Conservation (phyloP, 2,113 vertebrate species). For the Miniopterus natalensis region DNA sequence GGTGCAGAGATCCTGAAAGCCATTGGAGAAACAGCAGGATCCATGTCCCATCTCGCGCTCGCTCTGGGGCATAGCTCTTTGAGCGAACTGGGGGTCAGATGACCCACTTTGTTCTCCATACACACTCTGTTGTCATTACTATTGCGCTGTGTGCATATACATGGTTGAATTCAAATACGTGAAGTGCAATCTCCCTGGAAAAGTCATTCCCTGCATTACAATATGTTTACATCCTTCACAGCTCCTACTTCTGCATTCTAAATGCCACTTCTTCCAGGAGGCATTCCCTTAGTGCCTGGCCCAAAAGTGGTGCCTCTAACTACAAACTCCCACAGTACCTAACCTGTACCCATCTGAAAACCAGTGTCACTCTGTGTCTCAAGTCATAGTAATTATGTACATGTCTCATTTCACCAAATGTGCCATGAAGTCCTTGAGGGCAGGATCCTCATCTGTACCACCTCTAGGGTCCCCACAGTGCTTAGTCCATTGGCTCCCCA, state of each 20-base stretch:
- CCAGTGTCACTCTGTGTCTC: not conserved
- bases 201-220: not conserved
- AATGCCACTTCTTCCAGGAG: conserved; percentile 50
- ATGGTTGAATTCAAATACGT: not conserved
- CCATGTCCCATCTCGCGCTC: not conserved
- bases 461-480: not conserved
- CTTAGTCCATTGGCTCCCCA: not conserved
- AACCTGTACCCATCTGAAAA: not conserved
- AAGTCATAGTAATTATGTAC: not conserved
- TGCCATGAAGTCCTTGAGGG: not conserved
- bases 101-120: not conserved
- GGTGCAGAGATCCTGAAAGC: not conserved
- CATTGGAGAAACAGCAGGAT: not conserved
- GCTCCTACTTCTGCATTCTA: not conserved
- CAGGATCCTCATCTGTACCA: not conserved
- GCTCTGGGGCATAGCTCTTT: not conserved
- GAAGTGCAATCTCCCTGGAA: not conserved
- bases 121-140: not conserved
- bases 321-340: not conserved
- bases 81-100: not conserved
- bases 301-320: not conserved
- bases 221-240: not conserved
- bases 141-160: not conserved
- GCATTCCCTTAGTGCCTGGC: not conserved
- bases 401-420: not conserved